phyloP scores from a whole-genome alignment of 2,797 vertebrate species.

The Phataginus tetradactyla region DNA sequence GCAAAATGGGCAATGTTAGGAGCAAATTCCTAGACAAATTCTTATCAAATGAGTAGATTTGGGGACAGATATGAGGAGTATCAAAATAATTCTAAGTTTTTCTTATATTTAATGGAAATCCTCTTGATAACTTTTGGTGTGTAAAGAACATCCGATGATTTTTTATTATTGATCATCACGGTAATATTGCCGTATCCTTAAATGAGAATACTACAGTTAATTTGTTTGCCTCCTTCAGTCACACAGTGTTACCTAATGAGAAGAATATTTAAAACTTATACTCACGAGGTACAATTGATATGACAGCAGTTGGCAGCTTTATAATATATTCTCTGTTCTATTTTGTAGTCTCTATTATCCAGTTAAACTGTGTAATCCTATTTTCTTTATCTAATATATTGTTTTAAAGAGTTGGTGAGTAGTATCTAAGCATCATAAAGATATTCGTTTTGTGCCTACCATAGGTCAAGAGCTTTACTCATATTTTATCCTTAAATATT shows the following conservation, averaged over 20 bases:
- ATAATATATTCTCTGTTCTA: neutral
- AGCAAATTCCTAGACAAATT: neutral
- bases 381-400: neutral
- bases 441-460: neutral
- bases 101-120: neutral
- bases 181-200: neutral
- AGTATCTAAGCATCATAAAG: neutral
- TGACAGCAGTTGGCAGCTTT: neutral
- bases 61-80: neutral
- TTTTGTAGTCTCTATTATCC: neutral
- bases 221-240: neutral
- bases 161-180: neutral
- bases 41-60: neutral
- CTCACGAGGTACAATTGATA: neutral
- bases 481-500: neutral
- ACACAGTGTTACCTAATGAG: neutral
- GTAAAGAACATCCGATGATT: neutral
- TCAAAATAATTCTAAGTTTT: neutral
- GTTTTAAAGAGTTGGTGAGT: neutral
- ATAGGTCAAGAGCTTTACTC: neutral
- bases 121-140: neutral
- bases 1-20: neutral
- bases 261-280: neutral
- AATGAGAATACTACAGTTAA: neutral
- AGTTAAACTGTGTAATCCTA: neutral